Evolutionary conservation across 1,140 invertebrate species (phyloP), one percentile per base, ranked within the genome.

Genomic region (Neotoxoptera formosana): DNA sequence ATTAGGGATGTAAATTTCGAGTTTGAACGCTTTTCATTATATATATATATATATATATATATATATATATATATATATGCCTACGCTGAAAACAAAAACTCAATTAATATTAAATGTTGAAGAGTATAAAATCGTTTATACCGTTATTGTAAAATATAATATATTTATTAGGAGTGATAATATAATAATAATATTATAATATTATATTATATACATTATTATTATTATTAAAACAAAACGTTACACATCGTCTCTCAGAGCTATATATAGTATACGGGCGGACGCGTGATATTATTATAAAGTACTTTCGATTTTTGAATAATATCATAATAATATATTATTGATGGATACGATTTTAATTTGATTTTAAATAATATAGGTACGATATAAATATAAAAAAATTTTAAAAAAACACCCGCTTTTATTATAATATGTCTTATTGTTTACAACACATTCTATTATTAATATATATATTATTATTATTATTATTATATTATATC

Each of bases 61-160:
- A n/a, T n/a, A n/a, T n/a, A n/a, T n/a, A n/a, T n/a, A n/a, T n/a
- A n/a, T n/a, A n/a, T n/a, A n/a, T n/a, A n/a, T n/a, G n/a, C n/a
- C n/a, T n/a, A 67, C 60, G 60, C 14, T 76, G n/a, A 76, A 76
- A 76, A n/a, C 60, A 76, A 76, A n/a, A n/a, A 76, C 60, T 76
- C 60, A 76, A 76, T 76, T 76, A 76, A n/a, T 76, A 76, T 76
- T 76, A 76, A 76, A n/a, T n/a, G n/a, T n/a, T n/a, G n/a, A 76
- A n/a, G n/a, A 76, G 14, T 67, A 67, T 11, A 67, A 67, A 30
- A 67, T n/a, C 11, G 20, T 51, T 14, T 25, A 25, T 56, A 67
- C 11, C 60, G 60, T 76, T n/a, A n/a, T n/a, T 76, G 14, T 76
- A 76, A 76, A 76, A 76, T 76, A 76, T 76, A 7, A 76, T 76